Evolutionary conservation across 2,113 vertebrate species (phyloP).

Genomic region (Ardeotis arabs): DNA sequence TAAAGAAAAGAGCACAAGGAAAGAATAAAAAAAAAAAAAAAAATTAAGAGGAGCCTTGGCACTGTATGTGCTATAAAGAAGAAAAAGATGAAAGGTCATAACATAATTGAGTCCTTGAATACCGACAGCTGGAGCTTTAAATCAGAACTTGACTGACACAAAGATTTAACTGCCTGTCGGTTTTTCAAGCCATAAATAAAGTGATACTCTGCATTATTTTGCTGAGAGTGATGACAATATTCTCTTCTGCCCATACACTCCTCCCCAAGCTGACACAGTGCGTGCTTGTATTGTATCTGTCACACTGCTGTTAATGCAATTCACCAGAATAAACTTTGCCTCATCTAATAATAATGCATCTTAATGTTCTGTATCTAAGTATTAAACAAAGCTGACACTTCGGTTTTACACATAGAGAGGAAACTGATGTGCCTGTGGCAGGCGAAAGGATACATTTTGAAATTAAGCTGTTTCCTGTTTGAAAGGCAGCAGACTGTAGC

Average conservation of each 20-base stretch:
- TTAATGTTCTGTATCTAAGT: background rate
- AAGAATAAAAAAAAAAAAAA: background rate
- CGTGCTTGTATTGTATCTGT: background rate
- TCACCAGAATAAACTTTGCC: background rate
- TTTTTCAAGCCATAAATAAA: slow-evolving; percentile 12
- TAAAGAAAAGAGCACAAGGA: background rate
- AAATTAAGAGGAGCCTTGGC: background rate
- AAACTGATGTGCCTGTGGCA: background rate
- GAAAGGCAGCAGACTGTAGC: background rate
- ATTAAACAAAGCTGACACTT: background rate
- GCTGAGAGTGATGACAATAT: background rate
- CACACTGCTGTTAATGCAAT: background rate
- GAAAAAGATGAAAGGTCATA: slow-evolving; percentile 16
- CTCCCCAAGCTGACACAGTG: background rate
- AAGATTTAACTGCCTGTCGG: background rate
- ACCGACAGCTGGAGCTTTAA: background rate
- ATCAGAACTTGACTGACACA: slow-evolving; percentile 34
- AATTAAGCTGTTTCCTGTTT: background rate
- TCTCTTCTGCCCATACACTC: background rate
- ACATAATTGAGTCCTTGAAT: background rate
- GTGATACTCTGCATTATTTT: background rate
- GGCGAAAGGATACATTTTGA: background rate
- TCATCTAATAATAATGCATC: background rate
- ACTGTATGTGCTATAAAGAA: background rate
- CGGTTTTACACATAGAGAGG: background rate